Base-by-base conservation (phyloP, 2,888 invertebrate species). In the Yponomeuta evonymella region DNA sequence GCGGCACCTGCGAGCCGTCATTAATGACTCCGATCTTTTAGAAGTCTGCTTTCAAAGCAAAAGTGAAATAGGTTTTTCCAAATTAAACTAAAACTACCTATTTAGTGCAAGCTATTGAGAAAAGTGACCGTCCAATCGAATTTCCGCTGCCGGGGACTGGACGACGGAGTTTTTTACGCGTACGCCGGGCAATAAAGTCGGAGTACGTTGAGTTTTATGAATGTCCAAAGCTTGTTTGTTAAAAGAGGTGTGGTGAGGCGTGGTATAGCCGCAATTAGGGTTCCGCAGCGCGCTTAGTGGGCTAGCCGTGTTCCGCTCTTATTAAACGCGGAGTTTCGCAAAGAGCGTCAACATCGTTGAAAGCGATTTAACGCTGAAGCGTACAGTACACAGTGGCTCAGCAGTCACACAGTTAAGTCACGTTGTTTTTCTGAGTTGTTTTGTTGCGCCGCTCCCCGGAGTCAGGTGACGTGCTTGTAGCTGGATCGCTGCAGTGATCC, bases 401-500 rank as follows among this genome's bases (percentile, higher is more conserved):
- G 51, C 51, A 58, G 51, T 58, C 51, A 12, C 51, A 58, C 51
- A 58, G 51, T 58, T 58, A 58, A 58, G 51, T 58, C 51, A 58
- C 51, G 51, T 58, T 58, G 51, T 58, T 58, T 58, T 58, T 58
- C 51, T 1, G 12, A 58, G 51, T 58, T 58, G 51, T 58, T 58
- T 58, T 58, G 51, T 58, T 58, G 51, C 51, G 65, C 65, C 29
- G 30, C 65, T 30, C 23, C 9, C 11, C 65, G 65, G 23, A 69
- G 83, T 84, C 84, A 88, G 88, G 84, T 87, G 82, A 78, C 77
- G 81, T 81, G 58, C 88, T 86, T 89, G 88, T 86, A 87, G 85
- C 82, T 79, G 86, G 84, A 88, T 89, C 88, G 79, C 83, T 84
- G 87, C 88, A 87, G 88, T 87, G 89, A 90, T 90, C 89, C 90